Percentiles rank a stretch among this genome's conserved stretches.
phyloP scores from a whole-genome alignment of 2,888 invertebrate genomes.

The Chrysopilus asiliformis region DNA sequence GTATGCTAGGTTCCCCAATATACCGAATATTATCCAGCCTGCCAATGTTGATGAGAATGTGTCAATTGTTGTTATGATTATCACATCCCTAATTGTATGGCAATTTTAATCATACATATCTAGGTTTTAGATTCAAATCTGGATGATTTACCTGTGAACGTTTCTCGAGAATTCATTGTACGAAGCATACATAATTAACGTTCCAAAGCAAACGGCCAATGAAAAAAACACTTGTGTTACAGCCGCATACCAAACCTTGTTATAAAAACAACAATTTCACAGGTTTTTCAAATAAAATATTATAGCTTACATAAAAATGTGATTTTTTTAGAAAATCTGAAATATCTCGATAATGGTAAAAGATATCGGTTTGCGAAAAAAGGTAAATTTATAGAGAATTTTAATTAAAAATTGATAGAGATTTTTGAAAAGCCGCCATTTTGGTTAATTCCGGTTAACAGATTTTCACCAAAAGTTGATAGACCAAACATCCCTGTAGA shows the following conservation, averaged over 20 bases:
- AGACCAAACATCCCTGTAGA: too few relatives aligned
- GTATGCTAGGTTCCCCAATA: conserved; percentile 65
- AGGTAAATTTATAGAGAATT: too few relatives aligned
- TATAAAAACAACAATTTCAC: conserved; percentile 3
- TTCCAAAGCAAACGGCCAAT: conserved; percentile 46
- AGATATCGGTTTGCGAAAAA: too few relatives aligned
- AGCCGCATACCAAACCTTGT: conserved; percentile 48
- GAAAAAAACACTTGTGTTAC: conserved; percentile 52
- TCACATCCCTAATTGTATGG: conserved; percentile 66
- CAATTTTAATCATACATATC: not conserved
- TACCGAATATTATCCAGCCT: conserved; percentile 72
- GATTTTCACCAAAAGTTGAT: too few relatives aligned
- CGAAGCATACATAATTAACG: conserved; percentile 46
- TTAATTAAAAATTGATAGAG: too few relatives aligned
- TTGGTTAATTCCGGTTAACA: too few relatives aligned
- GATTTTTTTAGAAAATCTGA: too few relatives aligned
- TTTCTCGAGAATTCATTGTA: conserved; percentile 47
- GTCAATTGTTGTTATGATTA: conserved; percentile 69
- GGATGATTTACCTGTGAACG: conserved; percentile 38
- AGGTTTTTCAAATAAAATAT: too few relatives aligned
- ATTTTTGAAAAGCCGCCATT: too few relatives aligned
- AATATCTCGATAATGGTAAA: too few relatives aligned
- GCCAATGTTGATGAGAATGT: conserved; percentile 71
- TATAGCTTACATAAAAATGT: too few relatives aligned
- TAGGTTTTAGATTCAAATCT: too few relatives aligned